Conservation (phyloP, 2,113 vertebrate species). For the Castor canadensis region DNA sequence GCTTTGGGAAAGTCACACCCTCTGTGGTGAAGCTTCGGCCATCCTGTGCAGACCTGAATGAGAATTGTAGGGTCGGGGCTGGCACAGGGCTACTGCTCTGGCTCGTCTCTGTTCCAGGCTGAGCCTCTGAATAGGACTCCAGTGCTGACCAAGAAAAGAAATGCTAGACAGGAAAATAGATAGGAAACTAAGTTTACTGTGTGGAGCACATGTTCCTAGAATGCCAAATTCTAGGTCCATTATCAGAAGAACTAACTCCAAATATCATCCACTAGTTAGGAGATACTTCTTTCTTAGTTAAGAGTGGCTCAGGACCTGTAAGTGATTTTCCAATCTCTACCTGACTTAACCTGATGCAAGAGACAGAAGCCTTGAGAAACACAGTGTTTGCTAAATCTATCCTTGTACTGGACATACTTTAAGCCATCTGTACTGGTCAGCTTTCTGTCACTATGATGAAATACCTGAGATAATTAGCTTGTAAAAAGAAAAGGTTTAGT, state of each 20-base stretch:
- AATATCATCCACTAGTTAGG: not conserved
- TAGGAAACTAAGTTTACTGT: not conserved
- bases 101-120: not conserved
- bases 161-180: not conserved
- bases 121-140: not conserved
- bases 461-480: no score
- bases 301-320: not conserved
- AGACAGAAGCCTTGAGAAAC: not conserved
- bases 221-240: not conserved
- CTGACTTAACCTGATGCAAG: not conserved
- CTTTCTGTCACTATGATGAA: no score
- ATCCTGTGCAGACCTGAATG: not conserved
- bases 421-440: not conserved
- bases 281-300: not conserved
- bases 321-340: not conserved
- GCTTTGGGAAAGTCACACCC: not conserved
- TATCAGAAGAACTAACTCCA: not conserved
- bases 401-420: not conserved
- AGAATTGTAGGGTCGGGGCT: no score
- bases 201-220: not conserved
- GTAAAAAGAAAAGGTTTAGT: no score
- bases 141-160: not conserved
- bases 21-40: not conserved
- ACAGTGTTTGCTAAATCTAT: not conserved
- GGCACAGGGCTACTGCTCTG: no score